phyloP scores from a whole-genome alignment of 2,113 vertebrate genomes.

The Hydrochoerus hydrochaeris region DNA sequence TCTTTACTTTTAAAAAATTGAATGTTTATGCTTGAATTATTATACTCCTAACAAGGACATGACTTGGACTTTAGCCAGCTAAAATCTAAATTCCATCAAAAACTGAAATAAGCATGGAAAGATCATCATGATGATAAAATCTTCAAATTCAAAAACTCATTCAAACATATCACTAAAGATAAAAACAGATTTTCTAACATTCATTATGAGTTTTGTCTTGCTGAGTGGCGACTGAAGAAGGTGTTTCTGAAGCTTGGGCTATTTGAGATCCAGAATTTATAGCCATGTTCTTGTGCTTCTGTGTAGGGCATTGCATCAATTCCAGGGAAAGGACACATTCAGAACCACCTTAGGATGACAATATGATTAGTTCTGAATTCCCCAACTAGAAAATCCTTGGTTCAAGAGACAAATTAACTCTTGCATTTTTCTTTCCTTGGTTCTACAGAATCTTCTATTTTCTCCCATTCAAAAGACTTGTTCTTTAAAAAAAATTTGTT shows the following conservation, averaged over 20 bases:
- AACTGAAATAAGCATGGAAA: slow-evolving; percentile 53
- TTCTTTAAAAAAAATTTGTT: neutral
- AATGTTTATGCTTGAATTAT: slow-evolving; percentile 38
- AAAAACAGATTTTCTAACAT: slow-evolving; percentile 45
- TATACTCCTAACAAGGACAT: neutral
- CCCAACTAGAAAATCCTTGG: neutral
- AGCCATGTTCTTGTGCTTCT: neutral
- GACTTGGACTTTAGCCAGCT: slow-evolving; percentile 42
- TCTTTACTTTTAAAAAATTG: neutral
- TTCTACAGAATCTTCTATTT: neutral
- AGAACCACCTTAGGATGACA: neutral
- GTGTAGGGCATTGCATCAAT: neutral
- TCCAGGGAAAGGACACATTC: neutral
- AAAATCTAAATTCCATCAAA: slow-evolving; percentile 49
- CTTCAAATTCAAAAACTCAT: slow-evolving; percentile 53
- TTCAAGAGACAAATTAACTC: neutral
- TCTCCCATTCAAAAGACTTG: neutral
- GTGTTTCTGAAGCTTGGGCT: neutral
- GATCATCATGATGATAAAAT: slow-evolving; percentile 54
- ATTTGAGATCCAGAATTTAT: neutral
- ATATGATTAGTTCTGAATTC: neutral
- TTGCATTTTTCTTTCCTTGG: neutral
- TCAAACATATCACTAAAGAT: slow-evolving; percentile 57
- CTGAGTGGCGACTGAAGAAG: slow-evolving; percentile 45
- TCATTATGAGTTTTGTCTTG: slow-evolving; percentile 49